phyloP scores from a whole-genome alignment of 1,140 invertebrate species.

The Diorhabda carinulata region DNA sequence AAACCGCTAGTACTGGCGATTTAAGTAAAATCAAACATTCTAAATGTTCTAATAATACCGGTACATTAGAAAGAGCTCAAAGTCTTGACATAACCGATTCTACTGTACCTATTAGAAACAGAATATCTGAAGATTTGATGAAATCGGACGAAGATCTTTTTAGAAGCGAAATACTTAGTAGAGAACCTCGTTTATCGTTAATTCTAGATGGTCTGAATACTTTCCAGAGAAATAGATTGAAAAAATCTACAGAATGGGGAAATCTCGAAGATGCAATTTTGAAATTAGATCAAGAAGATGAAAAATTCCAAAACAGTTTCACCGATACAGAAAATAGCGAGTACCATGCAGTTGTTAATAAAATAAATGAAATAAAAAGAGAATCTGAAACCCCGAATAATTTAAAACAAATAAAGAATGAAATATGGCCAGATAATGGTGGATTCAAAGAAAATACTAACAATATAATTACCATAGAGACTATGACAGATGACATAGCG shows the following conservation, averaged over 20 bases:
- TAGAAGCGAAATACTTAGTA: constrained; percentile 42
- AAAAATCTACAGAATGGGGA: constrained; percentile 71
- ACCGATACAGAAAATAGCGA: constrained; percentile 31
- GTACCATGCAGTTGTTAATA: constrained; percentile 43
- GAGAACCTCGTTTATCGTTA: constrained; percentile 60
- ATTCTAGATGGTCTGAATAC: constrained; percentile 62
- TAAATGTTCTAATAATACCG: constrained; percentile 49
- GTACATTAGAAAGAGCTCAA: constrained; percentile 72
- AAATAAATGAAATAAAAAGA: constrained; percentile 43
- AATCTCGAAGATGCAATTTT: constrained; percentile 71
- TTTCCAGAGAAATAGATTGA: constrained; percentile 62
- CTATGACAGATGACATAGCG: neutral
- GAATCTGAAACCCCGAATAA: constrained; percentile 30
- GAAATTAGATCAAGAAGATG: constrained; percentile 32
- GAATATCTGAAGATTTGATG: constrained; percentile 36
- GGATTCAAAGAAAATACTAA: neutral
- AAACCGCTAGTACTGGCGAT: constrained; percentile 77
- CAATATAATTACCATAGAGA: neutral
- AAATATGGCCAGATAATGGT: constrained; percentile 26
- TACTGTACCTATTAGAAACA: constrained; percentile 56
- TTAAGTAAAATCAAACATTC: constrained; percentile 67
- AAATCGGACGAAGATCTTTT: constrained; percentile 41
- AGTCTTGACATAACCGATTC: constrained; percentile 74
- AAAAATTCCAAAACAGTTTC: constrained; percentile 18
- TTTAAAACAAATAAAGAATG: constrained; percentile 24